These are phyloP conservation scores for Eristalis arbustorum DNA, from an alignment of 2,888 invertebrate genomes.

Conservation along the genomic window DNA sequence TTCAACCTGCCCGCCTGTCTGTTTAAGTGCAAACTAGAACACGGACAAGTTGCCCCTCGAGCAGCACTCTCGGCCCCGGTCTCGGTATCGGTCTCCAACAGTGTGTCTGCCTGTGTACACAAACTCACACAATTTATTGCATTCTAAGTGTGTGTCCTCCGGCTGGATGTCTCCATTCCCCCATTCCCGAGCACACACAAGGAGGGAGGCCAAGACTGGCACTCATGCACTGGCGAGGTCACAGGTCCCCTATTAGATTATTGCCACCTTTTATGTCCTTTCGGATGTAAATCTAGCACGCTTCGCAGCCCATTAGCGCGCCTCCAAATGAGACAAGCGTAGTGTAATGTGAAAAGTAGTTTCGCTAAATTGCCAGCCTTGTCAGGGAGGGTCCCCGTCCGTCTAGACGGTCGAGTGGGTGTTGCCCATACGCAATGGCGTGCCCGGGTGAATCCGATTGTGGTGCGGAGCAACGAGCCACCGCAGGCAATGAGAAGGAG, in stretches of 20 bases:
- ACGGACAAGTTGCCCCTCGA: not conserved
- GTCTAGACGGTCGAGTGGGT: not conserved
- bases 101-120: not conserved
- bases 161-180: constrained; percentile 14
- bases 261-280: constrained; percentile 23
- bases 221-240: not conserved
- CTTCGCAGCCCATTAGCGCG: constrained; percentile 51
- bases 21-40: constrained; percentile 17
- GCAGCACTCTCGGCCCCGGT: not conserved
- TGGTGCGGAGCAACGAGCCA: not conserved
- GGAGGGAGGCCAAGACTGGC: not conserved
- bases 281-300: constrained; percentile 40
- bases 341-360: constrained; percentile 47
- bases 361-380: not conserved
- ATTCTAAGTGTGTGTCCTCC: constrained; percentile 34
- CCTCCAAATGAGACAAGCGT: constrained; percentile 18
- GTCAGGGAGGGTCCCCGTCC: not conserved
- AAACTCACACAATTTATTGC: constrained; percentile 28
- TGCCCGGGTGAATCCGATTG: not conserved
- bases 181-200: not conserved
- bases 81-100: not conserved
- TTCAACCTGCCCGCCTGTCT: not conserved
- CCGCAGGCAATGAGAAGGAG: not conserved
- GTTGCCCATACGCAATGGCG: no score
- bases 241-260: constrained; percentile 48